phyloP scores from a whole-genome alignment of 2,797 vertebrate species.

The Phataginus tricuspis region DNA sequence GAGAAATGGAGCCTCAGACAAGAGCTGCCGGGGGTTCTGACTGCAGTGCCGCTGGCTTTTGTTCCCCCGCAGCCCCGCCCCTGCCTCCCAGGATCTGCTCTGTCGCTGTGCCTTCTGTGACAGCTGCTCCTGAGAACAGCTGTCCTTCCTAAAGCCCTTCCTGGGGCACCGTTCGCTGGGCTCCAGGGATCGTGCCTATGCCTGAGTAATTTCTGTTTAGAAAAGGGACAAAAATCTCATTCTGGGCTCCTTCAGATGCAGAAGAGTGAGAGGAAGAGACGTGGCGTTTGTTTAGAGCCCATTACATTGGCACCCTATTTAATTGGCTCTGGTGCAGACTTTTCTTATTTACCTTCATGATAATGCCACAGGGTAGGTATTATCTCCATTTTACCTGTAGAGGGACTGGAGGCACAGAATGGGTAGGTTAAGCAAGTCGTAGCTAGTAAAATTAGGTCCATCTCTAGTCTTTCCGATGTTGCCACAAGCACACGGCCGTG shows the following conservation, averaged over 20 bases:
- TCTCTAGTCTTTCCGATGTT: not conserved
- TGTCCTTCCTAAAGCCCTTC: not conserved
- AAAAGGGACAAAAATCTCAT: not conserved
- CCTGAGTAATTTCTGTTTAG: not conserved
- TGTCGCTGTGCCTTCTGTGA: accelerated
- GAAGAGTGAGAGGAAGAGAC: not conserved
- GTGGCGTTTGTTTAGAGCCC: not conserved
- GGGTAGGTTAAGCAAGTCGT: not conserved
- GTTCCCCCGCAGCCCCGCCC: accelerated
- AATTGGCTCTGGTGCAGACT: not conserved
- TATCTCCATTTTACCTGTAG: not conserved
- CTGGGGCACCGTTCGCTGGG: not conserved
- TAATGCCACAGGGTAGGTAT: not conserved
- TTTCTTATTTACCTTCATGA: not conserved
- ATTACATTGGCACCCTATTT: not conserved
- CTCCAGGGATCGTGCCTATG: not conserved
- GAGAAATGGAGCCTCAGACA: conserved; percentile 55
- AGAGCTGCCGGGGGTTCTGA: not conserved
- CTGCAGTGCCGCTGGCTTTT: not conserved
- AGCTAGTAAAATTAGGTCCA: not conserved
- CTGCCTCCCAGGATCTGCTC: not conserved
- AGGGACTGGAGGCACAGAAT: not conserved
- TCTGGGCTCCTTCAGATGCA: not conserved
- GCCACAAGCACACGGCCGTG: accelerated
- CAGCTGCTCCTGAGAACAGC: not conserved